Evolutionary conservation across 2,888 invertebrate species (phyloP), one percentile per base, ranked within the genome.

Genomic region (Erynnis tages): DNA sequence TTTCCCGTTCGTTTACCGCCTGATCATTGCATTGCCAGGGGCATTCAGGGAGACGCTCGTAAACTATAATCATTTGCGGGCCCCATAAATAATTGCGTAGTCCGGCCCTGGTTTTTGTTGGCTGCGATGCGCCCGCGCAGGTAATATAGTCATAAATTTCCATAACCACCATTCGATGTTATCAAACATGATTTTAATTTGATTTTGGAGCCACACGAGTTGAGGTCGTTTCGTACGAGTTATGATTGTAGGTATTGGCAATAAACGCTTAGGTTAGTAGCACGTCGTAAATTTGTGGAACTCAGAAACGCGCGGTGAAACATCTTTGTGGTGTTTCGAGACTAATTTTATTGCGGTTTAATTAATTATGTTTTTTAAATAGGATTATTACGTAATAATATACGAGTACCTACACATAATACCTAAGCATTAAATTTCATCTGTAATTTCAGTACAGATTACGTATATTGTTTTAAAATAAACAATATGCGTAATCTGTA

Each of bases 111-210:
- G 80, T 84, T 86, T 82, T 86, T 82, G 82, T 82, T 79, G 79
- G 80, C 61, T 67, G 70, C 69, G 78, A 75, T 85, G 88, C 86
- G 85, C 81, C 71, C 66, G 84, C 83, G 84, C 88, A 88, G 87
- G 88, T 89, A 89, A 89, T 89, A 89, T 88, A 89, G 89, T 88
- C 89, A 89, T 88, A 89, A 89, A 89, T 89, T 88, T 87, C 84
- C 87, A 88, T 89, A 89, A 88, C 88, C 84, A 86, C 87, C 88
- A 87, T 81, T 86, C 86, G 89, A 89, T 89, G 84, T 88, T 89
- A 89, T 89, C 88, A 86, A 87, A 86, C 85, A 87, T 85, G 87
- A 86, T 87, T 89, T 89, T 88, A 89, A 89, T 89, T 89, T 88
- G 89, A 88, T 89, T 88, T 85, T 66, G 80, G 82, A 85, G 67